phyloP scores from a whole-genome alignment of 2,797 vertebrate species.

The Sphaeramia orbicularis region DNA sequence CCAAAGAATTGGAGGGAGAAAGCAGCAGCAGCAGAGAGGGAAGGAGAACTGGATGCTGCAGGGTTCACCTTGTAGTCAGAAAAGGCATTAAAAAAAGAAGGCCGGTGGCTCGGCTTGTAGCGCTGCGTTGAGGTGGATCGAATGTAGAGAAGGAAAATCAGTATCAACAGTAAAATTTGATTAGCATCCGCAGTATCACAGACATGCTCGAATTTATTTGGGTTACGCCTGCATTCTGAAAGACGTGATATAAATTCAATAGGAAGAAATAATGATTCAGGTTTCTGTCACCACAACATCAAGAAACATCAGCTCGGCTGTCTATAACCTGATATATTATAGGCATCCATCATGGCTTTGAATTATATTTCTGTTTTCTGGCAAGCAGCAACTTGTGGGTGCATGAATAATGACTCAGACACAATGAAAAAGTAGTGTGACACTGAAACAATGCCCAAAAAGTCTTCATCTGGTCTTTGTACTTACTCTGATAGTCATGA shows the following conservation, averaged over 20 bases:
- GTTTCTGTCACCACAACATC: slow-evolving; percentile 8
- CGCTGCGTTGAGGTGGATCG: background rate
- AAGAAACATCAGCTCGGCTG: slow-evolving; percentile 18
- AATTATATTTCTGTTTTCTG: slow-evolving; percentile 27
- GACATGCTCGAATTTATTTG: slow-evolving; percentile 33
- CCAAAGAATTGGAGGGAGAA: slow-evolving; percentile 3
- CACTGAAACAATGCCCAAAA: slow-evolving; percentile 1
- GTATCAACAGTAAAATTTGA: slow-evolving; percentile 11
- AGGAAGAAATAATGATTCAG: slow-evolving; percentile 30
- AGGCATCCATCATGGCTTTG: slow-evolving; percentile 16
- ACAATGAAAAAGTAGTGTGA: background rate
- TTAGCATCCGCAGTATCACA: slow-evolving; percentile 12
- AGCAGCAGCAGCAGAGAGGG: background rate
- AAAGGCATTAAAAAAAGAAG: slow-evolving; percentile 14
- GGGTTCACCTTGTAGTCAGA: slow-evolving; percentile 34
- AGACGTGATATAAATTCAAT: slow-evolving; percentile 26
- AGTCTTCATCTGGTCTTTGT: background rate
- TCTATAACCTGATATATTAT: background rate
- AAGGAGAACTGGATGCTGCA: slow-evolving; percentile 31
- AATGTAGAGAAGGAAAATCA: background rate
- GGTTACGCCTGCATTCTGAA: slow-evolving; percentile 4
- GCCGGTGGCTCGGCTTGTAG: slow-evolving; percentile 11
- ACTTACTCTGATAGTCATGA: no score
- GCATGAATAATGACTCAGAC: slow-evolving; percentile 27
- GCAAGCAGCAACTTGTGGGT: slow-evolving; percentile 34